These are phyloP conservation scores for Petrolisthes manimaculis DNA, from an alignment of 2,888 invertebrate genomes.

Conservation along the genomic window DNA sequence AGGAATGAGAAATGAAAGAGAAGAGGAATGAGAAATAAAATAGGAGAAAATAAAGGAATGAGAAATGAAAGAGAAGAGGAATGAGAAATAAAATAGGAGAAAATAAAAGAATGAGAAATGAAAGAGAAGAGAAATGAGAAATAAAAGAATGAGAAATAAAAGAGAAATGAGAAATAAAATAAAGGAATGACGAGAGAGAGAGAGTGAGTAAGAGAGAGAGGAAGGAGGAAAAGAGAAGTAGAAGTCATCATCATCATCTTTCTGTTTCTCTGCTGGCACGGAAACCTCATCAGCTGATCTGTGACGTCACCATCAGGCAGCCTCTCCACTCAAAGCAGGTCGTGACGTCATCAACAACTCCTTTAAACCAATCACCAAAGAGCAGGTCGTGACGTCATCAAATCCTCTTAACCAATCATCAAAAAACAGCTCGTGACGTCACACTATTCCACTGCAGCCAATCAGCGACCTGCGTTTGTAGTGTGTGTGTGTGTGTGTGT, in stretches of 20 bases:
- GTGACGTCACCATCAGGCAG: conserved; percentile 23
- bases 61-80: background rate
- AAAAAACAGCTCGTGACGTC: no score
- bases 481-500: conserved; percentile 11
- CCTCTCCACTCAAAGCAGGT: background rate
- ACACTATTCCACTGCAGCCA: no score
- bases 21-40: no score
- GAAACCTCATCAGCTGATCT: conserved; percentile 45
- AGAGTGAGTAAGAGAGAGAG: background rate
- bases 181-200: background rate
- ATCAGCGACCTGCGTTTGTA: background rate
- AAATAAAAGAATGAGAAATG: background rate
- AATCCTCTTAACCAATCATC: no score
- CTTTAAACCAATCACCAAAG: background rate
- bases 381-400: no score
- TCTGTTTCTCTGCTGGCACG: conserved; percentile 4
- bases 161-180: background rate
- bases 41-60: no score
- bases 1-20: no score
- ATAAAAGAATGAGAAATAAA: no score
- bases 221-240: conserved; percentile 12
- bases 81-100: background rate
- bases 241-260: background rate
- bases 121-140: background rate
- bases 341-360: conserved; percentile 6